Evolutionary conservation across 2,113 vertebrate genomes (phyloP), one percentile per base, ranked within the genome.

Genomic region (Gallinago jamesoni): DNA sequence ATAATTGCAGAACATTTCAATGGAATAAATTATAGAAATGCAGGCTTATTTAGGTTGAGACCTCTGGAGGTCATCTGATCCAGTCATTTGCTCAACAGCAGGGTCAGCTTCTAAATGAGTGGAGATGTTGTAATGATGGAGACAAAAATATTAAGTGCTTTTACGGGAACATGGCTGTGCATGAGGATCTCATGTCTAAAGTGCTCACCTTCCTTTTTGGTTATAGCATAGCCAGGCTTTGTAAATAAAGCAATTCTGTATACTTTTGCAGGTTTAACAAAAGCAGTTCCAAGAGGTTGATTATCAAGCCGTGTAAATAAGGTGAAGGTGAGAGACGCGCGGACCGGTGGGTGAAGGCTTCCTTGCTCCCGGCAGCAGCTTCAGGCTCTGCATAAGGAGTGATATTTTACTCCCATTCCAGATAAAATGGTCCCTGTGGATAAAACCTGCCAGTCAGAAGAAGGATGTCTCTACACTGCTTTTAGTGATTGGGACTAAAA

Each of bases 241-340:
- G 18, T 59, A 64, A 69, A 59, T 59, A 70, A 81, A 69, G 11
- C 17, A 30, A 22, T 80, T 79, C 23, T 13, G 12, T 52, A 3
- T n/a, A 11, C 55, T 63, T 50, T 50, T 80, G 41, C 28, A 39
- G 35, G 35, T 80, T 76, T 35, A 22, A 63, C 43, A 37, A 39
- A n/a, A 52, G 33, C 35, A n/a, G 20, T 59, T 93, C 9, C n/a
- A 11, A 52, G 16, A 7, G 21, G 45, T 60, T 23, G 25, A 8
- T 48, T 27, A 12, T 52, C 30, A 53, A 47, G 43, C 43, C 0
- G 0, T 6, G 6, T n/a, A 16, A 43, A 33, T 57, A 39, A 45
- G 4, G 2, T 0, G 5, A 35, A 48, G 45, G 11, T 37, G 64
- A 31, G 55, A 84, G 43, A 24, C 43, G 37, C 4, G 0, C 28